phyloP scores from a whole-genome alignment of 2,888 invertebrate species.

The Sphaerophoria taeniata region DNA sequence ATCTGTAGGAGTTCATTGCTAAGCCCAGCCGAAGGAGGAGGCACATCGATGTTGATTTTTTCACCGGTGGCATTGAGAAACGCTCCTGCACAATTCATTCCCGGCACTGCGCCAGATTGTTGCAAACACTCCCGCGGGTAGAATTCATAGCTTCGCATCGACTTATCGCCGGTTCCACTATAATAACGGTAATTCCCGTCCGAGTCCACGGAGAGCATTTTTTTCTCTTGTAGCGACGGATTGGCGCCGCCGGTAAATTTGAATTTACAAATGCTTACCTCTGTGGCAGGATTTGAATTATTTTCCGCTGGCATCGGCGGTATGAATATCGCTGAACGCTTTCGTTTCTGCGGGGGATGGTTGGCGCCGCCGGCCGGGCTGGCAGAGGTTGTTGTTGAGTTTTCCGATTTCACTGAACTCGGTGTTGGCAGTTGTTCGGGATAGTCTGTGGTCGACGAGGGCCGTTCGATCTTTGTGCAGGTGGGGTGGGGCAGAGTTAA shows the following conservation, averaged over 20 bases:
- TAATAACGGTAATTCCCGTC: conserved; percentile 95
- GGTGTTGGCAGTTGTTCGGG: conserved; percentile 79
- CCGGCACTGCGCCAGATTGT: conserved; percentile 84
- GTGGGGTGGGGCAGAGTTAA: not conserved
- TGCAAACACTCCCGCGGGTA: conserved; percentile 89
- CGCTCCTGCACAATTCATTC: conserved; percentile 84
- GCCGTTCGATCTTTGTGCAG: conserved; percentile 75
- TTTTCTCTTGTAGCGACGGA: conserved; percentile 94
- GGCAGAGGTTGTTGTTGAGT: conserved; percentile 82
- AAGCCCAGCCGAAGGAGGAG: conserved; percentile 81
- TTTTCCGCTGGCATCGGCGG: conserved; percentile 91
- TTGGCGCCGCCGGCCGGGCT: conserved; percentile 58
- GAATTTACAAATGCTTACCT: conserved; percentile 96
- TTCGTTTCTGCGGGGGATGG: conserved; percentile 86
- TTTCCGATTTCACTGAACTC: conserved; percentile 82
- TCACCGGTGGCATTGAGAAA: conserved; percentile 84
- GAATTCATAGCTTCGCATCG: conserved; percentile 90
- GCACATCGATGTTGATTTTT: conserved; percentile 79
- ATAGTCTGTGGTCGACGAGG: conserved; percentile 71
- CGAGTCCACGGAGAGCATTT: conserved; percentile 94
- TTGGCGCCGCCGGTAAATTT: conserved; percentile 96
- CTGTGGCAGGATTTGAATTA: conserved; percentile 90
- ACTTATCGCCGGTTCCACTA: conserved; percentile 92
- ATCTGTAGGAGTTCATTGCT: conserved; percentile 81
- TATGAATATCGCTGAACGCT: conserved; percentile 92